phyloP scores from a whole-genome alignment of 1,140 invertebrate genomes.

The Parasteatoda tepidariorum region DNA sequence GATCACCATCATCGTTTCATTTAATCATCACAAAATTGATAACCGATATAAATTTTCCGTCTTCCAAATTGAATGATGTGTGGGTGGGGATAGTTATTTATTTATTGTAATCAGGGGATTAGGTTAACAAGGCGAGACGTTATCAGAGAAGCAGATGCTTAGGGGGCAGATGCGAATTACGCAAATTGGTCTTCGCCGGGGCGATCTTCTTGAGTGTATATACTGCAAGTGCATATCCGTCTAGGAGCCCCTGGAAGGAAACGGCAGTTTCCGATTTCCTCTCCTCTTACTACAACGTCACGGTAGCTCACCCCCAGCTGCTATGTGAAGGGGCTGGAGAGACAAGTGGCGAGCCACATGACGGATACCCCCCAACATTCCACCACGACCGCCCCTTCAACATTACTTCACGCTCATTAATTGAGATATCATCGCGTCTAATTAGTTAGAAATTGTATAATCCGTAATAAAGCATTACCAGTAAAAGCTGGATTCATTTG shows the following conservation, averaged over 20 bases:
- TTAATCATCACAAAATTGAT: too few relatives aligned
- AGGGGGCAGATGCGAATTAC: conserved; percentile 9
- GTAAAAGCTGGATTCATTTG: too few relatives aligned
- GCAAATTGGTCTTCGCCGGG: too few relatives aligned
- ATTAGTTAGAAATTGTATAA: too few relatives aligned
- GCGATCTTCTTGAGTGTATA: neutral
- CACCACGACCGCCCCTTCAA: too few relatives aligned
- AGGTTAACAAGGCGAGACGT: neutral
- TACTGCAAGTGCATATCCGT: conserved; percentile 13
- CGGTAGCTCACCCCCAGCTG: conserved; percentile 46
- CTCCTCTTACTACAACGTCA: conserved; percentile 11
- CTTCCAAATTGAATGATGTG: too few relatives aligned
- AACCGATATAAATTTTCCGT: too few relatives aligned
- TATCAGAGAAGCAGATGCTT: neutral
- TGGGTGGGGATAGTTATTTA: too few relatives aligned
- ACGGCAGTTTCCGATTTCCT: conserved; percentile 49
- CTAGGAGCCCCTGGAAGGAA: neutral
- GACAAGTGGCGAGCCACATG: conserved; percentile 27
- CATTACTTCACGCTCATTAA: too few relatives aligned
- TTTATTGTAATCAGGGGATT: neutral
- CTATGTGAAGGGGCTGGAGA: neutral
- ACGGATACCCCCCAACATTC: conserved; percentile 17
- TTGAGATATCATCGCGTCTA: too few relatives aligned
- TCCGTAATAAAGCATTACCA: too few relatives aligned
- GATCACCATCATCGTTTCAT: too few relatives aligned